Conservation (phyloP, 2,888 invertebrate genomes). For the Eutolmus rufibarbis region DNA sequence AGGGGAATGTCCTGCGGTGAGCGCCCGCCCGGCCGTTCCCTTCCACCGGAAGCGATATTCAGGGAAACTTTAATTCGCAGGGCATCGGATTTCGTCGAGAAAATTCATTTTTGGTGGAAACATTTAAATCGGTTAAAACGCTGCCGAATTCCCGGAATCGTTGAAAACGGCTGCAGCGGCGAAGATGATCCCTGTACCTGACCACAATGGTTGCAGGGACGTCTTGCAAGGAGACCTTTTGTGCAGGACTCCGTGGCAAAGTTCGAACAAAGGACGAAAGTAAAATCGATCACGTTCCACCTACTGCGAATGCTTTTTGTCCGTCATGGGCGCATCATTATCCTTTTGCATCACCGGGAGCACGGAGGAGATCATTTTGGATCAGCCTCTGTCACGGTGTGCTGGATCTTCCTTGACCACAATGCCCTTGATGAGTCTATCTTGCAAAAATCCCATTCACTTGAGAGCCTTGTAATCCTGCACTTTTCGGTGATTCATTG, state of each 20-base stretch:
- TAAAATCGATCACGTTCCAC: constrained; percentile 37
- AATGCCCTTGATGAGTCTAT: not conserved
- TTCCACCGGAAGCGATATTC: constrained; percentile 34
- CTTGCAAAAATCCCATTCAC: constrained; percentile 19
- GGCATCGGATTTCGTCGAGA: not conserved
- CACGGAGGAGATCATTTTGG: constrained; percentile 1
- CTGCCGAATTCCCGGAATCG: not conserved
- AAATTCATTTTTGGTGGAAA: constrained; percentile 18
- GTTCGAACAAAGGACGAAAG: constrained; percentile 8
- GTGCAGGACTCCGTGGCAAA: not conserved
- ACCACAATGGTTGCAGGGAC: not conserved
- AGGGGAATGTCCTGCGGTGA: constrained; percentile 8
- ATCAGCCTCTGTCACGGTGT: not conserved
- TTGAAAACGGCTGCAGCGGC: not conserved
- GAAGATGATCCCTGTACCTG: not conserved
- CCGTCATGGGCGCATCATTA: constrained; percentile 30
- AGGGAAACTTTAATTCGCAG: not conserved
- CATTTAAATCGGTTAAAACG: not conserved
- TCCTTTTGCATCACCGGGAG: constrained; percentile 27
- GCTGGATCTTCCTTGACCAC: constrained; percentile 24
- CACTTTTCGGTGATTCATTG: constrained; percentile 25
- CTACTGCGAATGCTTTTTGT: constrained; percentile 21
- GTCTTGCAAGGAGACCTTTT: not conserved
- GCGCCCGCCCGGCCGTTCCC: not conserved
- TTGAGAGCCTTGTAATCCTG: constrained; percentile 20